Conservation (phyloP, 2,113 vertebrate species). For the Crocuta crocuta region DNA sequence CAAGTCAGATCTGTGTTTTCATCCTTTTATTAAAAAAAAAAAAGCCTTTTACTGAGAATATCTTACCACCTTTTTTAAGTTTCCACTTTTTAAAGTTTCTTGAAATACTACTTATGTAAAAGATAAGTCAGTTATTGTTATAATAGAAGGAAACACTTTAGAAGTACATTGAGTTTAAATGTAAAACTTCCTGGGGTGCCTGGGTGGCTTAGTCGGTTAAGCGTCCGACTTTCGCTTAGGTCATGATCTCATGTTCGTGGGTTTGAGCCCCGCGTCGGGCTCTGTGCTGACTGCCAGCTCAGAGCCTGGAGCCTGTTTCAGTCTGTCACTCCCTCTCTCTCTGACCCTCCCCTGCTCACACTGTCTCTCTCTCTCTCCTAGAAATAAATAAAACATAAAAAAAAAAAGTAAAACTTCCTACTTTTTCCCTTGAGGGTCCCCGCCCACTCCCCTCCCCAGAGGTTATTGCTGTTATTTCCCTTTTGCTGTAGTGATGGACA, state of each 20-base stretch:
- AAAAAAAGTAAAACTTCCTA: conserved; percentile 19
- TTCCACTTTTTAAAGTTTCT: not conserved
- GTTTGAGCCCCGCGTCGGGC: no score
- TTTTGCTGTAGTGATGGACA: not conserved
- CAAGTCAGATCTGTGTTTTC: not conserved
- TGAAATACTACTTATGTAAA: conserved; percentile 41
- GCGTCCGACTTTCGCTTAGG: no score
- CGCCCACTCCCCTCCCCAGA: not conserved
- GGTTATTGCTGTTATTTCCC: not conserved
- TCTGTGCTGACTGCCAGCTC: no score
- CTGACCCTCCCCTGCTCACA: no score
- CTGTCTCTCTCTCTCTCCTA: no score
- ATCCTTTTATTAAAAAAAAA: not conserved
- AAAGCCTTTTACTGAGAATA: conserved; percentile 25
- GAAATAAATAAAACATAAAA: not conserved
- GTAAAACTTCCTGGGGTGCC: not conserved
- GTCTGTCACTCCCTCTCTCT: no score
- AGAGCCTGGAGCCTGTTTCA: no score
- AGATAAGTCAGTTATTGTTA: conserved; percentile 10
- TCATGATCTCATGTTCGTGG: no score
- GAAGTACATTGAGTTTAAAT: conserved; percentile 32
- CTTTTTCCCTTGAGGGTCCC: not conserved
- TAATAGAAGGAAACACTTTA: conserved; percentile 12
- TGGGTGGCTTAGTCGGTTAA: no score
- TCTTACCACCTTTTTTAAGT: not conserved